These are phyloP conservation scores for Falco cherrug DNA, from an alignment of 2,797 vertebrate genomes.

Conservation along the genomic window DNA sequence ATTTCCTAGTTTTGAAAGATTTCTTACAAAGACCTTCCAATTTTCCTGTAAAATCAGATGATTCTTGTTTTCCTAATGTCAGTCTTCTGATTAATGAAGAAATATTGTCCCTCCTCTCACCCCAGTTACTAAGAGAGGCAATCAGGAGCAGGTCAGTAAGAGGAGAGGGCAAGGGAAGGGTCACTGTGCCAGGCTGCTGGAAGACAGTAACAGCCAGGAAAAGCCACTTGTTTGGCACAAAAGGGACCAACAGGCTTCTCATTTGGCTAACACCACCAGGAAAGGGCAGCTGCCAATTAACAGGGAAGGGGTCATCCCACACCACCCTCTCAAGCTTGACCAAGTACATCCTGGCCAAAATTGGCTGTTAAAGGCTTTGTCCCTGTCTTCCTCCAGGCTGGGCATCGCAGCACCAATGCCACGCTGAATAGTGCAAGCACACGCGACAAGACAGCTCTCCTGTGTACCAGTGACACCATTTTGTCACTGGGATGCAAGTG, in stretches of 20 bases:
- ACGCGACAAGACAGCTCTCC: neutral
- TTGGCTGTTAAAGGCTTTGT: neutral
- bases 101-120: neutral
- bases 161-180: neutral
- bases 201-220: neutral
- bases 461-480: slow-evolving; percentile 51
- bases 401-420: neutral
- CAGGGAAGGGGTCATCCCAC: neutral
- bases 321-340: neutral
- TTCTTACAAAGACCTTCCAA: neutral
- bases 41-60: neutral
- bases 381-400: neutral
- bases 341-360: neutral
- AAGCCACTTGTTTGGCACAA: neutral
- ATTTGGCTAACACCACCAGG: accelerated
- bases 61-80: neutral
- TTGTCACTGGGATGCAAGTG: slow-evolving; percentile 42
- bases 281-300: neutral
- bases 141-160: neutral
- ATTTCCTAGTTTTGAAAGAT: slow-evolving; percentile 4
- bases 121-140: neutral
- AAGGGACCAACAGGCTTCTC: neutral
- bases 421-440: accelerated
- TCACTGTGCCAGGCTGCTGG: neutral
- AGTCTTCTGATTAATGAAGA: neutral